Percentiles rank a stretch among this genome's conserved stretches.
Conservation (phyloP, 2,888 invertebrate species). For the Chrysomela aeneicollis region DNA sequence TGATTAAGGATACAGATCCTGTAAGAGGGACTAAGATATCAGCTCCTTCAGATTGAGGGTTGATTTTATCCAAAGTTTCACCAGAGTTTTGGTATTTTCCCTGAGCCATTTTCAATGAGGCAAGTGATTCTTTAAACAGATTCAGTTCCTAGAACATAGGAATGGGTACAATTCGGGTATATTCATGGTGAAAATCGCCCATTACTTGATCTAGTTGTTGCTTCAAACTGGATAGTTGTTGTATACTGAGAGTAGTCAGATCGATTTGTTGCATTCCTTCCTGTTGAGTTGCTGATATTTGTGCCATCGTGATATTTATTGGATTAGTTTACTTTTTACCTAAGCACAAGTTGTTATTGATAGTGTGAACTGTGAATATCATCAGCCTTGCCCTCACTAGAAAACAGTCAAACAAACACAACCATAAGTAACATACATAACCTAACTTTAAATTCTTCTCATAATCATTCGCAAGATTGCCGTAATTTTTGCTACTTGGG, state of each 20-base stretch:
- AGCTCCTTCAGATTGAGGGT: conserved; percentile 78
- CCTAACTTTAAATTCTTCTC: no score
- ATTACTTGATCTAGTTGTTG: conserved; percentile 86
- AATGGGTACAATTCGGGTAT: not conserved
- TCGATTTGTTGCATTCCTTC: conserved; percentile 80
- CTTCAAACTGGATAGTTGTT: conserved; percentile 83
- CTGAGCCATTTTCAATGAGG: conserved; percentile 89
- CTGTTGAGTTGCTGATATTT: conserved; percentile 69
- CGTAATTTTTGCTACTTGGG: no score
- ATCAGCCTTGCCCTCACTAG: no score
- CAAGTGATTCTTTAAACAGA: conserved; percentile 89
- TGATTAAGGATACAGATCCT: conserved; percentile 74
- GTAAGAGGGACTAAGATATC: conserved; percentile 93
- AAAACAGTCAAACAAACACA: no score
- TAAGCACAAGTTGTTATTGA: no score
- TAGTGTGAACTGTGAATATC: no score
- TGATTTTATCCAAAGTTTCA: conserved; percentile 82
- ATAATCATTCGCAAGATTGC: not conserved
- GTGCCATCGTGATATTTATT: conserved; percentile 64
- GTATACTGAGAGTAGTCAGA: conserved; percentile 79
- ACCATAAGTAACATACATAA: no score
- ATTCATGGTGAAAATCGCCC: conserved; percentile 21
- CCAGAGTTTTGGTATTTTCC: conserved; percentile 89
- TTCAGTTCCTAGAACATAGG: conserved; percentile 74
- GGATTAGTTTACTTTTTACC: no score